These are phyloP conservation scores for Hippocampus abdominalis DNA, from an alignment of 2,113 vertebrate genomes.

Conservation along the genomic window DNA sequence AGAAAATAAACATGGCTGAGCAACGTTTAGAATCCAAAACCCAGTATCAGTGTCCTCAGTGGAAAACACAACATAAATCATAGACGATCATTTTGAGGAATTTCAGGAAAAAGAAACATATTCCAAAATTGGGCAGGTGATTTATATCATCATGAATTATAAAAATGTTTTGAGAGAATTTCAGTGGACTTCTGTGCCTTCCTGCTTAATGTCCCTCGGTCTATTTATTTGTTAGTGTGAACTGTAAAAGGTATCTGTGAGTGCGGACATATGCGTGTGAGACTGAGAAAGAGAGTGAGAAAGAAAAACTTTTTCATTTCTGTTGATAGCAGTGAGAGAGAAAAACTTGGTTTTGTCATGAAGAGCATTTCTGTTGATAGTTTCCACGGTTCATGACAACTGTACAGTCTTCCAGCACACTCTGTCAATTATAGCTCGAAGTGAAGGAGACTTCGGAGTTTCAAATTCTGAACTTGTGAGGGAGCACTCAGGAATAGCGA, in stretches of 20 bases:
- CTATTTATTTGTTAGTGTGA: conserved; percentile 5
- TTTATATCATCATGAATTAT: conserved; percentile 6
- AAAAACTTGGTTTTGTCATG: not conserved
- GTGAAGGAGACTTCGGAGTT: not conserved
- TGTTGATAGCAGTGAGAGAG: not conserved
- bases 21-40: conserved; percentile 1
- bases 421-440: not conserved
- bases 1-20: conserved; percentile 3
- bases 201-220: conserved; percentile 4
- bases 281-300: not conserved
- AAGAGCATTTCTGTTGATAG: not conserved
- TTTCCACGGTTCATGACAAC: not conserved
- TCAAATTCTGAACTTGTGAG: not conserved
- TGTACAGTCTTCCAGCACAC: not conserved
- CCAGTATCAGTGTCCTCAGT: conserved; percentile 1
- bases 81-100: not conserved
- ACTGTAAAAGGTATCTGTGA: conserved; percentile 11
- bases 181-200: conserved; percentile 7
- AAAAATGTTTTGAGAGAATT: conserved; percentile 1
- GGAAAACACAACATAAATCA: conserved; percentile 14
- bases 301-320: too few species aligned
- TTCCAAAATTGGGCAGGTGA: conserved; percentile 4
- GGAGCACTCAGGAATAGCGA: not conserved
- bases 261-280: conserved; percentile 17
- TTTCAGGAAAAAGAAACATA: not conserved